Conservation (phyloP, 1,140 invertebrate species). For the Cataglyphis hispanica region DNA sequence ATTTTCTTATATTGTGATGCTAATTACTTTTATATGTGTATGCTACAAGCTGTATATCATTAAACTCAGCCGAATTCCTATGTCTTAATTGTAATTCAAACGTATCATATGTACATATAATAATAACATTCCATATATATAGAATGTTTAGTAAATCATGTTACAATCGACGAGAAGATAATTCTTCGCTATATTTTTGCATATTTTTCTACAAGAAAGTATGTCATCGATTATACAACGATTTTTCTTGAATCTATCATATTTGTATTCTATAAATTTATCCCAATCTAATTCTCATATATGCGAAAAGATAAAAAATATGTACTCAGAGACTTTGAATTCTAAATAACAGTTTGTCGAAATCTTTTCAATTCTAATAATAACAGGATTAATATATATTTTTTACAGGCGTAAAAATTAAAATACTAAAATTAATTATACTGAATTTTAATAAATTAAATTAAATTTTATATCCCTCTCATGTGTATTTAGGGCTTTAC, state of each 20-base stretch:
- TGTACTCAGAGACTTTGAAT: not conserved
- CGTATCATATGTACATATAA: not conserved
- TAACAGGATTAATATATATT: not conserved
- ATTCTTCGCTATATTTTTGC: not conserved
- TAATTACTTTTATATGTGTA: slow-evolving; percentile 51
- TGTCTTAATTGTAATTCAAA: slow-evolving; percentile 34
- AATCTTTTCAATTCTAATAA: not conserved
- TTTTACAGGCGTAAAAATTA: not conserved
- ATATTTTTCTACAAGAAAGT: not conserved
- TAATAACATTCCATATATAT: not conserved
- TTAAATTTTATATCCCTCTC: not conserved
- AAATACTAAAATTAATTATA: not conserved
- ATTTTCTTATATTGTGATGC: slow-evolving; percentile 40
- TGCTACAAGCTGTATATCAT: slow-evolving; percentile 56
- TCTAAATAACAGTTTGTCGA: slow-evolving; percentile 20
- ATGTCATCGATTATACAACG: not conserved
- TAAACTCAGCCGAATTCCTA: slow-evolving; percentile 55
- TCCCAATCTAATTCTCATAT: no score
- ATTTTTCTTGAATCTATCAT: not conserved
- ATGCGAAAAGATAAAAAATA: slow-evolving; percentile 6
- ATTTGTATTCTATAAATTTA: no score
- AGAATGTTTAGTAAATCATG: not conserved
- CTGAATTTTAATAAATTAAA: not conserved
- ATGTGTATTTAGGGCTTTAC: not conserved
- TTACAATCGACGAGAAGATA: slow-evolving; percentile 29